phyloP scores from a whole-genome alignment of 2,797 vertebrate genomes.

The Urophycis tenuis region DNA sequence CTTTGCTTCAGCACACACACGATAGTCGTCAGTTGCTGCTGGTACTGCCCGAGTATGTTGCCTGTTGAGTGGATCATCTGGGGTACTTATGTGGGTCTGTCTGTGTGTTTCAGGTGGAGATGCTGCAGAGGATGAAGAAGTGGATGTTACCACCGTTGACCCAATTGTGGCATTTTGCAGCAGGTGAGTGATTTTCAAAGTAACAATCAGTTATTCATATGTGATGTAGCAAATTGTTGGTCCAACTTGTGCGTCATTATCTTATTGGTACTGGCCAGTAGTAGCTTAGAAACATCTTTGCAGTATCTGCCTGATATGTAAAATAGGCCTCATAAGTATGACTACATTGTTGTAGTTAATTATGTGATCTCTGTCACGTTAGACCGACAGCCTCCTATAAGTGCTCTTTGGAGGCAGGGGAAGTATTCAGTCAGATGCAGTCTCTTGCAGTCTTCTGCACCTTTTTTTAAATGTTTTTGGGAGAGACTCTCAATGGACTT shows the following conservation, averaged over 20 bases:
- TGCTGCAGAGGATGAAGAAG: constrained; percentile 94
- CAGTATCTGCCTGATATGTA: neutral
- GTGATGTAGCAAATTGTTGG: neutral
- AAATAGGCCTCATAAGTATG: neutral
- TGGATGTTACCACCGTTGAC: constrained; percentile 94
- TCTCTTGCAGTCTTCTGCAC: too few relatives aligned
- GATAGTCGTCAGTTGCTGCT: neutral
- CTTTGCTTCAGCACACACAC: neutral
- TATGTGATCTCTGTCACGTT: neutral
- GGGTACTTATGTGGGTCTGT: neutral
- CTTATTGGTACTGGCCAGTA: neutral
- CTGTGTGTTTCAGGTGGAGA: constrained; percentile 77
- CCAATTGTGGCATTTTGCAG: constrained; percentile 96
- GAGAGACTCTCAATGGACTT: too few relatives aligned
- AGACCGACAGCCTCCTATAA: too few relatives aligned
- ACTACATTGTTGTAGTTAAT: neutral
- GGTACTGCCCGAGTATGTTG: too few relatives aligned
- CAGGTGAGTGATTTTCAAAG: constrained; percentile 72
- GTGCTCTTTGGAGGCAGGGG: too few relatives aligned
- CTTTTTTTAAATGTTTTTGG: too few relatives aligned
- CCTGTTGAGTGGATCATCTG: neutral
- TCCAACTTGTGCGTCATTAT: neutral
- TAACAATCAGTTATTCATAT: neutral
- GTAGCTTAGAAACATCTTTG: neutral
- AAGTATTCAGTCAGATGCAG: too few relatives aligned